Evolutionary conservation across 2,113 vertebrate species (phyloP), one percentile per base, ranked within the genome.

Genomic region (Clarias macrocephalus): DNA sequence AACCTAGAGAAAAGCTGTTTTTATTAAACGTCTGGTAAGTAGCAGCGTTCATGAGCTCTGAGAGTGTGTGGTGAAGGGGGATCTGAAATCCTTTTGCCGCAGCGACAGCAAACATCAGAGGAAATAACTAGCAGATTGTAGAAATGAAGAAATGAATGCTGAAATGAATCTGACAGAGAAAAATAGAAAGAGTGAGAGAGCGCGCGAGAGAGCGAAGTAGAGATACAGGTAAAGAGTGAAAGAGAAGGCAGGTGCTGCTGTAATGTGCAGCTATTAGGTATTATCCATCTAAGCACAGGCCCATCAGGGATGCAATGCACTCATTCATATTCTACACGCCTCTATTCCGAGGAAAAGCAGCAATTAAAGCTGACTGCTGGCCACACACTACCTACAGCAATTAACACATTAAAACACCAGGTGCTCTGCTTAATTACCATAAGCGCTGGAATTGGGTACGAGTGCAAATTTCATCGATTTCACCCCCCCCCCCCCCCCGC

Each of bases 391-490:
- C 90, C 92, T 91, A 90, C 88, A 91, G 89, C 91, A 89, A 90
- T 90, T 91, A 91, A 89, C 90, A 91, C 87, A 93, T 93, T 92
- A 94, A 94, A 92, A 90, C 90, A 93, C 81, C 89, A 92, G 89
- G 87, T 90, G 91, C 87, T 88, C 90, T 83, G 83, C 68, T 91
- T 94, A 91, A 90, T 92, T 91, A 94, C 89, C 87, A 90, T 91
- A 68, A 87, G 83, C 68, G 62, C 28, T 33, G 30, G 21, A 81
- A 37, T 30, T 28, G 66, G 52, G 13, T 83, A 66, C 3, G 15
- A 59, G 65, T 52, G 12, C 37, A 65, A 82, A 73, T 37, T 62
- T 72, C 30, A 66, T 54, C 25, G n/a, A 56, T 73, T 66, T 82
- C 80, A n/a, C 60, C 72, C 63, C 16, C 68, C 23, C 0, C 11